Percentiles rank a stretch among this genome's conserved stretches.
Conservation (phyloP, 2,888 invertebrate genomes). For the Ochlodes sylvanus region DNA sequence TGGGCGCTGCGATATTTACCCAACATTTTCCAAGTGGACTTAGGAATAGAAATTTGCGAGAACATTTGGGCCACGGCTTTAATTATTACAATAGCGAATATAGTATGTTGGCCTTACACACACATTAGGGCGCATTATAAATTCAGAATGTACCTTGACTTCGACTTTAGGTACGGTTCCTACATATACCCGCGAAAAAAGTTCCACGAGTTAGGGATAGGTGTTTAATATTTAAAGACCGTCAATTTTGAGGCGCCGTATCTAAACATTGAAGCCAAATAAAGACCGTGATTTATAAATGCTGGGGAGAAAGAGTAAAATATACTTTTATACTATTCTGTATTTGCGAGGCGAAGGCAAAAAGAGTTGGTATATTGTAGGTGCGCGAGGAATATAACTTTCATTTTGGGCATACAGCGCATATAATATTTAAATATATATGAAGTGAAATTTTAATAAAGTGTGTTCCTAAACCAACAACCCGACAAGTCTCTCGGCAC, state of each 20-base stretch:
- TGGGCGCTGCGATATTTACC: constrained; percentile 24
- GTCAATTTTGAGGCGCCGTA: constrained; percentile 45
- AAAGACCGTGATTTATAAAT: constrained; percentile 20
- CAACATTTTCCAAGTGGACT: constrained; percentile 34
- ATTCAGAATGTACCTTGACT: constrained; percentile 43
- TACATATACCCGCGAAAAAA: constrained; percentile 37
- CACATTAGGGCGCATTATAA: constrained; percentile 44
- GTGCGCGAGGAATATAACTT: constrained; percentile 49
- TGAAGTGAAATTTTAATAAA: constrained; percentile 50
- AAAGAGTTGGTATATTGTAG: constrained; percentile 49
- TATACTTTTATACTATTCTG: constrained; percentile 5
- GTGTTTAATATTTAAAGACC: constrained; percentile 53
- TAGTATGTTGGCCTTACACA: constrained; percentile 26
- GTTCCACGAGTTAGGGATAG: constrained; percentile 42
- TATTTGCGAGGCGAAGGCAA: constrained; percentile 48
- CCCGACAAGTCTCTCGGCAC: constrained; percentile 43
- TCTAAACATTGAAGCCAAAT: constrained; percentile 50
- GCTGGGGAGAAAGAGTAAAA: neutral
- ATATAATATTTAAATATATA: constrained; percentile 55
- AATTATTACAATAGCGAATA: constrained; percentile 30
- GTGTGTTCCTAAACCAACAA: constrained; percentile 50
- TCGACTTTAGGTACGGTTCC: constrained; percentile 39
- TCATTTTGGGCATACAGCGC: constrained; percentile 51
- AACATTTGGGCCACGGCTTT: constrained; percentile 22
- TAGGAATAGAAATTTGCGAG: constrained; percentile 31